Evolutionary conservation across 2,113 vertebrate species (phyloP), one percentile per base, ranked within the genome.

Genomic region (Sebastes schlegelii): DNA sequence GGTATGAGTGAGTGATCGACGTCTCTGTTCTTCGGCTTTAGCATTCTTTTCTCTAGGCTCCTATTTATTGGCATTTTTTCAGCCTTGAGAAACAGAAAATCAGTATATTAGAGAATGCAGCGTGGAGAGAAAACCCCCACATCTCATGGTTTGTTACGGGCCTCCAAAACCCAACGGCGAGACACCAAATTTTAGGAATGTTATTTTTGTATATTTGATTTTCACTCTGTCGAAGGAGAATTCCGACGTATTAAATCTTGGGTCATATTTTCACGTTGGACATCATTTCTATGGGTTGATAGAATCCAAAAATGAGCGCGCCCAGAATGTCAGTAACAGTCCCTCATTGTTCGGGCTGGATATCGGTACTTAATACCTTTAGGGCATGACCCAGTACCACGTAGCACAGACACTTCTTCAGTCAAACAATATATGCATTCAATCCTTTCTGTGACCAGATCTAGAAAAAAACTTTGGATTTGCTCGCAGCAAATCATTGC

Each of bases 1-100:
- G 65, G 75, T 82, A 19, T 8, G 54, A 87, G 87, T 89, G 90
- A 94, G 88, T 90, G 93, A 94, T 90, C 72, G 89, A 91, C 88
- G 85, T 91, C 91, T 93, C 89, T 91, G 90, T 94, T 92, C 83
- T 85, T 40, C 64, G 79, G 79, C 85, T 74, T 43, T 61, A 63
- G 70, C 78, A 77, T 82, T 93, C 89, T 79, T 90, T 82, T 91
- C 79, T 88, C 82, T 51, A 40, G 62, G 71, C 84, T 88, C 67
- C 84, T 67, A 78, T 90, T 90, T 90, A 85, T 88, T 86, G 82
- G 79, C 76, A 79, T 85, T 81, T 80, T 86, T 79, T 87, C 66
- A 86, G 66, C 62, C 63, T 77, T 71, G 58, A 83, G 74, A 88
- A 89, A 80, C 49, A 74, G 54, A 84, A 63, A 86, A 78, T 80